These are phyloP conservation scores for Anthopleura sola DNA, from an alignment of 64 coral and sea anemone species.

Conservation along the genomic window DNA sequence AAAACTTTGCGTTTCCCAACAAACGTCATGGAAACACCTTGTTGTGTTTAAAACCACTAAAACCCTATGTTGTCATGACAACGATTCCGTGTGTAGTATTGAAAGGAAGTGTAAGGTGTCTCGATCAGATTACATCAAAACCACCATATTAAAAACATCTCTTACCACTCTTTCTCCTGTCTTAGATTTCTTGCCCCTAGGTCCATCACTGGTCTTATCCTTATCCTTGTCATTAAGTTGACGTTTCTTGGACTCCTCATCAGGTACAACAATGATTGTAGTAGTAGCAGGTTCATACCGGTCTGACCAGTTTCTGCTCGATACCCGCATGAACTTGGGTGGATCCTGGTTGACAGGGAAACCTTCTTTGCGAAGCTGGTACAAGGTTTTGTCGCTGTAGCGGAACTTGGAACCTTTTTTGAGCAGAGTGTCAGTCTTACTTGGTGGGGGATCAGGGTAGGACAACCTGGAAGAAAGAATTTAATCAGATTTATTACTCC, in stretches of 20 bases:
- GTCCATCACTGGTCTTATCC: constrained; percentile 41
- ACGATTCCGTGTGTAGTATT: too few species aligned
- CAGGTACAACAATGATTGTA: constrained; percentile 64
- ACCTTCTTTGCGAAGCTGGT: constrained; percentile 87
- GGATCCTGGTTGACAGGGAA: constrained; percentile 71
- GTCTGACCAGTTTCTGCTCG: constrained; percentile 73
- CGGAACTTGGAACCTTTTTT: constrained; percentile 93
- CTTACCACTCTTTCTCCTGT: constrained; percentile 52
- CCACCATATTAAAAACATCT: too few species aligned
- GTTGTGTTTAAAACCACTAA: too few species aligned
- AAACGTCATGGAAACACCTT: too few species aligned
- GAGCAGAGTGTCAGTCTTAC: constrained; percentile 64
- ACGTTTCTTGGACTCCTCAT: constrained; percentile 64
- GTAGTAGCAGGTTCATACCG: constrained; percentile 80
- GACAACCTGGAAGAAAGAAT: constrained; percentile 45
- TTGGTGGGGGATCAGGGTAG: constrained; percentile 82
- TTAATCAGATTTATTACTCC: not conserved
- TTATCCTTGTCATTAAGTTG: constrained; percentile 29
- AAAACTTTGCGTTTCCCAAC: too few species aligned
- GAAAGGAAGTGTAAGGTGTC: too few species aligned
- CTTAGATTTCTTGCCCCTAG: constrained; percentile 38
- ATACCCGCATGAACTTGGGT: constrained; percentile 74
- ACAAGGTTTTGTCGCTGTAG: constrained; percentile 94
- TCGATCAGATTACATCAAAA: too few species aligned
- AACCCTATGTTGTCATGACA: too few species aligned